phyloP scores from a whole-genome alignment of 2,888 invertebrate species.

The Smittia sp. region DNA sequence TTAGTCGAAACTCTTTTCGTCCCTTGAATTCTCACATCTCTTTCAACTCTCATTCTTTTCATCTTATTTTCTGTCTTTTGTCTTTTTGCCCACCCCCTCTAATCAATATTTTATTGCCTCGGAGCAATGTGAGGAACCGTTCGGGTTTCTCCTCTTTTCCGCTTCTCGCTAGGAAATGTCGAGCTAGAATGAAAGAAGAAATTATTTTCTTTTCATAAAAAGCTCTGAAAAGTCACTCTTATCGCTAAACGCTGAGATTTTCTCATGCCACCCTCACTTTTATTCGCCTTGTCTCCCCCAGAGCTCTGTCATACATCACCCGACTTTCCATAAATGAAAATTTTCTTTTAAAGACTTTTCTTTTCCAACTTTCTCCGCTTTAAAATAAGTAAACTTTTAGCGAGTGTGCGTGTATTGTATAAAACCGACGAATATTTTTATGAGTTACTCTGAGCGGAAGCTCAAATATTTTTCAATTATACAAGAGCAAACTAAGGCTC shows the following conservation, averaged over 20 bases:
- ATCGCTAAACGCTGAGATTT: slow-evolving; percentile 1
- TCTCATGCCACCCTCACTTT: background rate
- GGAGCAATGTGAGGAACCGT: slow-evolving; percentile 10
- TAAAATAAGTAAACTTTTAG: background rate
- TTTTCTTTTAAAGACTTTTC: background rate
- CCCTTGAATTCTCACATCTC: background rate
- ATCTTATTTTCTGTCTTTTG: background rate
- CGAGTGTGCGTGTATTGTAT: no score
- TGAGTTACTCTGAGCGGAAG: no score
- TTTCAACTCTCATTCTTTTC: slow-evolving; percentile 9
- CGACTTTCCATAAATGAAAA: background rate
- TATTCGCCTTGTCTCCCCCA: background rate
- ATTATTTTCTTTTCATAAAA: background rate
- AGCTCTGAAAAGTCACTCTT: background rate
- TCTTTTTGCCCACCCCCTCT: slow-evolving; percentile 12
- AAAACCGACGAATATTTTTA: no score
- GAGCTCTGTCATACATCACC: background rate
- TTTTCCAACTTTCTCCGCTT: background rate
- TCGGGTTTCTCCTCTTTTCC: slow-evolving; percentile 6
- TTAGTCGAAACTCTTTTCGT: background rate
- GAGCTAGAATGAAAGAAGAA: background rate
- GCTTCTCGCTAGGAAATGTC: background rate
- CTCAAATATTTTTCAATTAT: no score
- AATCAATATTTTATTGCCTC: slow-evolving; percentile 39
- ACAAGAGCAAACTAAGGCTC: no score